Evolutionary conservation across 2,888 invertebrate genomes (phyloP).

Genomic region (Agrotis segetum): DNA sequence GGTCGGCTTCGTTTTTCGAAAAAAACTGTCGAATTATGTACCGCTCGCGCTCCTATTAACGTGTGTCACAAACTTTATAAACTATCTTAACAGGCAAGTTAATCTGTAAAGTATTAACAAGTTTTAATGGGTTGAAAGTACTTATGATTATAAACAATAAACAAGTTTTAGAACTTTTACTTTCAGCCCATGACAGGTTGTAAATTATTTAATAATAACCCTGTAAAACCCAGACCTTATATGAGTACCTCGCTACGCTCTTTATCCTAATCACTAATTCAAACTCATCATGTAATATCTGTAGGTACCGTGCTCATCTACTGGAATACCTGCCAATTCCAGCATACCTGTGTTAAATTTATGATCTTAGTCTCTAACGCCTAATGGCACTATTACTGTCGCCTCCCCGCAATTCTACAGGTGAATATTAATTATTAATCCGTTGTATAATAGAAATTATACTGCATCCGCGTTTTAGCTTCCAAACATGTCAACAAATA

Average conservation of each 20-base stretch:
- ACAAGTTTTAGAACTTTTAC: no score
- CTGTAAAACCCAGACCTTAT: not conserved
- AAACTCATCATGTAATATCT: not conserved
- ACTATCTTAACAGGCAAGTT: no score
- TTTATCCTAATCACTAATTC: slow-evolving; percentile 1
- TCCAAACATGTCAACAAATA: not conserved
- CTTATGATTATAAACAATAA: no score
- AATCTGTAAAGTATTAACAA: no score
- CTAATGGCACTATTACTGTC: slow-evolving; percentile 13
- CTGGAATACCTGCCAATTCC: not conserved
- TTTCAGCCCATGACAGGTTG: no score
- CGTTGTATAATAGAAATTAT: not conserved
- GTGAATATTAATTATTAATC: slow-evolving; percentile 35
- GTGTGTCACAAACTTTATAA: no score
- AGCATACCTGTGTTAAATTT: slow-evolving; percentile 14
- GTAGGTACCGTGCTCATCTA: not conserved
- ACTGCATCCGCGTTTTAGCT: not conserved
- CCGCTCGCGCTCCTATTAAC: no score
- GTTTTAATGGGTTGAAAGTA: no score
- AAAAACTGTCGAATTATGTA: no score
- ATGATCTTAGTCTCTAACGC: slow-evolving; percentile 11
- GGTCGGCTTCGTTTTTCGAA: no score
- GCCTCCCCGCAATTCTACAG: not conserved
- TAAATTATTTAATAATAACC: no score
- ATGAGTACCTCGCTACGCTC: not conserved